Base-by-base conservation (phyloP, 2,797 vertebrate genomes). In the Microtus californicus region DNA sequence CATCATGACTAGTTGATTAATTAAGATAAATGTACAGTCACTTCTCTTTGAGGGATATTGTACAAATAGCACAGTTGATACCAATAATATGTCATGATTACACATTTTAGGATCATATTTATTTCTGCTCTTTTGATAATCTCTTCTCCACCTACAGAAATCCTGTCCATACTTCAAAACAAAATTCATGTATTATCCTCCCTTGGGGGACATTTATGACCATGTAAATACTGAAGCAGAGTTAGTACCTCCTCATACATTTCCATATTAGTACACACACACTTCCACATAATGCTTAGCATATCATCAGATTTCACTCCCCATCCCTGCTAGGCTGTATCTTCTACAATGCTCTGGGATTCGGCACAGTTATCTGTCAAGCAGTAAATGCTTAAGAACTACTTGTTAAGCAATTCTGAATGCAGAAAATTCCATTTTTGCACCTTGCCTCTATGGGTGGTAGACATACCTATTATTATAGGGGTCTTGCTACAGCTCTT, bases 131-230 rank as follows among this genome's bases (percentile, higher is more conserved):
- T 90, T 87, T 91, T 88, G 37, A 45, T 92, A 73, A 92, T 77
- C 37, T 13, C 12, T 94, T 90, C 12, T 80, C 21, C 43, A 89
- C 17, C 56, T 74, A 83, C 31, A 91, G 21, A 95, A 79, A 90
- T 87, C 8, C 23, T 89, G 40, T 61, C 54, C 54, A 73, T 90
- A 37, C 23, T 88, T 87, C 34, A 79, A 90, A 65, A 76, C 12
- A 7, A 12, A 83, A 54, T 14, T 65, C n/a, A 59, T 27, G 5
- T 54, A 34, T 25, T 43, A 86, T 21, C 11, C 2, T 29, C 19
- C 80, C 19, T 91, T 29, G 43, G 61, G 79, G 51, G 54, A 3
- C 54, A 77, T 89, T 86, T 31, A 29, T 73, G 59, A 87, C 25
- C 37, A 56, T 86, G 34, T 27, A 10, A 54, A 40, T 54, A 78